These are phyloP conservation scores for Ricordea florida DNA, from an alignment of 92 coral and sea anemone species.

Conservation along the genomic window DNA sequence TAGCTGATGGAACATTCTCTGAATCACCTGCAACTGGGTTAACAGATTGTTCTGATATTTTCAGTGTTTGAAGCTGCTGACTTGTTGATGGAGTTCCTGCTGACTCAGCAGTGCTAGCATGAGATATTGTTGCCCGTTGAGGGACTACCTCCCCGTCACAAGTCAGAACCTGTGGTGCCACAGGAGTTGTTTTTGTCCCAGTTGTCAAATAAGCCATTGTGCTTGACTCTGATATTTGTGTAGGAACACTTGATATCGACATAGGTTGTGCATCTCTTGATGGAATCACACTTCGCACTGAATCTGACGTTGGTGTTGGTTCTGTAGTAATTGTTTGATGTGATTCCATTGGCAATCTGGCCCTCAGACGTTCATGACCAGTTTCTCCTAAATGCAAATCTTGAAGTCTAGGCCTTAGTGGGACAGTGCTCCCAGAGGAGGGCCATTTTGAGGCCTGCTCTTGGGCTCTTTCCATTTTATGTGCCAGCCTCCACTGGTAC, in stretches of 20 bases:
- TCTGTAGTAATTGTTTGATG: not conserved
- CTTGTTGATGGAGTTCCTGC: not conserved
- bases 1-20: too few species aligned
- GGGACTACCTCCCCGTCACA: not conserved
- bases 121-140: not conserved
- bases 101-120: not conserved
- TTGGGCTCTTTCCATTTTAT: conserved; percentile 94
- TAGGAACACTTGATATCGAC: too few species aligned
- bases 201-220: not conserved
- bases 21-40: too few species aligned
- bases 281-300: not conserved
- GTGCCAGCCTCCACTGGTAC: conserved; percentile 96
- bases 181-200: not conserved
- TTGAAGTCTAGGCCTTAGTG: not conserved
- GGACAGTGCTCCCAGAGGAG: not conserved
- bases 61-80: not conserved
- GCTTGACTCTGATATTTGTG: too few species aligned
- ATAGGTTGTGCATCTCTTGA: not conserved
- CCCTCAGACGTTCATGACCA: not conserved
- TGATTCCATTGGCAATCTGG: not conserved
- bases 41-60: too few species aligned
- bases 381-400: not conserved
- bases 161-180: not conserved
- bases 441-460: conserved; percentile 48
- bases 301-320: not conserved